Percentiles rank a stretch among this genome's conserved stretches.
These are phyloP conservation scores for Hoplodrina blanda DNA, from an alignment of 2,888 invertebrate species.

Conservation along the genomic window DNA sequence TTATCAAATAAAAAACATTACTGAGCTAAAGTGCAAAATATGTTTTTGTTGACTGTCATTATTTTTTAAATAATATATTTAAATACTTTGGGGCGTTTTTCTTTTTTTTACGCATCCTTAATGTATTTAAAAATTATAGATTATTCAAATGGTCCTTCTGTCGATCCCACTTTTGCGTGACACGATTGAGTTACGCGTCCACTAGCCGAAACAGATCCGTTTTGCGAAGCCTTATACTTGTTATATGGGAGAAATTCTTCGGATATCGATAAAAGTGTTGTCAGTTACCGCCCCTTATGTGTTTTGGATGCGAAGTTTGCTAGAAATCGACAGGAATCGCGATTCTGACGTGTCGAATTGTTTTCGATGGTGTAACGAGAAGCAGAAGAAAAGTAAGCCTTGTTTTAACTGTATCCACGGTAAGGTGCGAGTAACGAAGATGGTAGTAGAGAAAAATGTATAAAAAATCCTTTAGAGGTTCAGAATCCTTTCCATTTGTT, in stretches of 20 bases:
- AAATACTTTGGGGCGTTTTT: too few species aligned
- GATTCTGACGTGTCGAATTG: neutral
- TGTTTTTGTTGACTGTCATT: too few species aligned
- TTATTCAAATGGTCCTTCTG: conserved; percentile 28
- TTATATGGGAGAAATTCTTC: conserved; percentile 43
- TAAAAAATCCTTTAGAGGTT: too few species aligned
- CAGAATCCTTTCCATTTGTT: too few species aligned
- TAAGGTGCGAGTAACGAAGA: neutral
- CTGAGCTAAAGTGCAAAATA: too few species aligned
- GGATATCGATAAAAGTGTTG: conserved; percentile 30
- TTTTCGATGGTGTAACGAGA: neutral
- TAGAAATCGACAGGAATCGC: neutral
- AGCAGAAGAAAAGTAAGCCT: too few species aligned
- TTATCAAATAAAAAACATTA: too few species aligned
- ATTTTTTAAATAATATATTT: too few species aligned
- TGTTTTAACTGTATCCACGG: neutral
- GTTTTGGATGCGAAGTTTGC: conserved; percentile 11
- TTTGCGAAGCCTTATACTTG: conserved; percentile 43
- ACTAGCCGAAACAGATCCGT: conserved; percentile 48
- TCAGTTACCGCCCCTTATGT: conserved; percentile 15
- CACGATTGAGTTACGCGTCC: conserved; percentile 56
- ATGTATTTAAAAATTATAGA: too few species aligned
- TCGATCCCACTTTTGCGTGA: neutral
- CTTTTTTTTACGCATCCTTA: too few species aligned
- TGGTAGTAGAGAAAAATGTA: too few species aligned